Evolutionary conservation across 2,113 vertebrate species (phyloP), one percentile per base, ranked within the genome.

Genomic region (Apus apus): DNA sequence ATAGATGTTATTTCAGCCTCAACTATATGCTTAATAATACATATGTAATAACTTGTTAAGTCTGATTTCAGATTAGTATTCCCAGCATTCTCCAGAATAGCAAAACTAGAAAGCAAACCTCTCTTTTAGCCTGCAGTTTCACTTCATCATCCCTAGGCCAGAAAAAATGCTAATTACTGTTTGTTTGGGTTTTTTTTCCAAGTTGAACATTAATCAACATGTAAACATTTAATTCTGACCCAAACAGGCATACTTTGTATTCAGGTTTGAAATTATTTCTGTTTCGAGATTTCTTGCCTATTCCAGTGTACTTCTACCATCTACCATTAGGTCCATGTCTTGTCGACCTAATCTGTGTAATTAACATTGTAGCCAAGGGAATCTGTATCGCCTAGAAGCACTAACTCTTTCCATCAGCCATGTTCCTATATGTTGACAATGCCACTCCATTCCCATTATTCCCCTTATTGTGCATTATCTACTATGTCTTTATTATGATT

Each of bases 61-160:
- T 83, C 62, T 94, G 60, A 82, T 85, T 86, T 94, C 90, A 88
- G 43, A 76, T 80, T n/a, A 58, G 8, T 62, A 56, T 65, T 73
- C 38, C 21, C 46, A 94, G 32, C 34, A n/a, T 76, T 90, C 68
- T 93, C 53, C 72, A 65, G 32, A 81, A 40, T 13, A 11, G 8
- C 30, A 70, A 50, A 76, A 64, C 1, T 7, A 60, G 58, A 16
- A 56, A 86, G 11, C 7, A 62, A 53, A 36, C 13, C 26, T 70
- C 27, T 77, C 13, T 75, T 91, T 81, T 87, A 80, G n/a, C 17
- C 46, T 64, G 23, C 40, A 67, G 14, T 60, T 92, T 85, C 0
- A 2, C 32, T 70, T 76, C 34, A 17, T 72, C 43, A 32, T 70
- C 22, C 62, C 87, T 65, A 50, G 29, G 62, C 15, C 18, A 87